Base-by-base conservation (phyloP, 2,113 vertebrate genomes). In the Indicator maculatus region DNA sequence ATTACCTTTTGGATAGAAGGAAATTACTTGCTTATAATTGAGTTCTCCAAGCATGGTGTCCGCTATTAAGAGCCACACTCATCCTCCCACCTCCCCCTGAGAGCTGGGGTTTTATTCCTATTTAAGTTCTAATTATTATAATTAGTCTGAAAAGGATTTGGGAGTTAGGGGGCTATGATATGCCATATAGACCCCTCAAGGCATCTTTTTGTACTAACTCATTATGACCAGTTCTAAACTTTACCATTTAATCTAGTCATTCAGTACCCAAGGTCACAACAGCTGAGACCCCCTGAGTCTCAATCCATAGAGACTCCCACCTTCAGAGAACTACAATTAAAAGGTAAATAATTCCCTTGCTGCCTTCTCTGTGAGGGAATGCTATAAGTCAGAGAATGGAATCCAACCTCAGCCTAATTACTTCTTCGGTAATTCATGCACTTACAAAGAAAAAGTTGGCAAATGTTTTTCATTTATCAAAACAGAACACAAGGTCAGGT, bases 281-380 rank as follows among this genome's bases (percentile, higher is more conserved):
- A 87, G 84, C 78, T 64, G 73, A 93, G 86, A 82, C 78, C 92
- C 95, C 90, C 92, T 75, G 96, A 95, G 94, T 94, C 93, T 92
- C 86, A 94, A 95, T 94, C 92, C 95, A 30, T 0, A 80, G 93
- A 95, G 94, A 94, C 83, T 87, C 84, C 74, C 86, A 95, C 94
- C 95, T 97, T 96, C 94, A 85, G 96, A 97, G 96, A 96, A 96
- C 96, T 96, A 96, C 96, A 97, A 97, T 97, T 97, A 96, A 97
- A 97, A 97, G 96, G 96, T 97, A 97, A 94, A 95, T 97, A 97
- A 97, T 97, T 97, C 96, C 96, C 95, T 80, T 93, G 96, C 92
- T 95, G 64, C 92, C 75, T 92, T 82, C 81, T 95, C 92, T 94
- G 93, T 81, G 88, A 96, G 93, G 91, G 93, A 96, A 84, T 70